Evolutionary conservation across 2,797 vertebrate genomes (phyloP).

Genomic region (Lagodon rhomboides): DNA sequence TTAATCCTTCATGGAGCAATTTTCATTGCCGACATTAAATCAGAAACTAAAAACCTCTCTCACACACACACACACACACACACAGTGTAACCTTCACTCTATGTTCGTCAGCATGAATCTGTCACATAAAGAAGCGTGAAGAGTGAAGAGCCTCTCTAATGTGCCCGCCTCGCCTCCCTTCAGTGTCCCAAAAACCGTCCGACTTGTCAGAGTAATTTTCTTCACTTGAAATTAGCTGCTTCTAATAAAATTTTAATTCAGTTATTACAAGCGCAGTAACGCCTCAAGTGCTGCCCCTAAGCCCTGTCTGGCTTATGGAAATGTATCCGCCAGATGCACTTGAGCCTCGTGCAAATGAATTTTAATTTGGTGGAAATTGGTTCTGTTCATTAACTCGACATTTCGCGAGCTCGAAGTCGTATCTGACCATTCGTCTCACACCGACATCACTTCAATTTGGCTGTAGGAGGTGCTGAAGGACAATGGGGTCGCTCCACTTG

Average conservation of each 20-base stretch:
- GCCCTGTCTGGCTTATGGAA: conserved; percentile 69
- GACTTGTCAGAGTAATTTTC: conserved; percentile 72
- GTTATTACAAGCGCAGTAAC: conserved; percentile 75
- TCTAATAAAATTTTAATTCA: conserved; percentile 80
- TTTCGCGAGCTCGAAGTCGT: conserved; percentile 32
- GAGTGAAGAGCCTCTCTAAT: conserved; percentile 60
- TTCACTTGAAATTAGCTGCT: conserved; percentile 75
- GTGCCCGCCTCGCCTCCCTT: conserved; percentile 41
- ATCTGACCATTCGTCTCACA: conserved; percentile 32
- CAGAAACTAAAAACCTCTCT: conserved; percentile 23
- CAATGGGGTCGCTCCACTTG: conserved; percentile 20
- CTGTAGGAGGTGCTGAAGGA: background rate
- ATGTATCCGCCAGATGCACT: conserved; percentile 70
- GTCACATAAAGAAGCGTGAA: conserved; percentile 47
- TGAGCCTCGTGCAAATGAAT: conserved; percentile 67
- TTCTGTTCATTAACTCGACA: conserved; percentile 60
- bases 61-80: conserved; percentile 5
- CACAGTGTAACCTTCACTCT: conserved; percentile 31
- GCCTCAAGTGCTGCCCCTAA: conserved; percentile 72
- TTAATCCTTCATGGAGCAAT: conserved; percentile 57
- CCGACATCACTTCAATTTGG: conserved; percentile 19
- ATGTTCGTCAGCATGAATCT: conserved; percentile 47
- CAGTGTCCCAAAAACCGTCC: conserved; percentile 48
- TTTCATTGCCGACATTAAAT: conserved; percentile 38
- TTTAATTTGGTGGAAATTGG: conserved; percentile 73